A percentile compares a stretch with the other conserved stretches of the same genome.
These are phyloP conservation scores for Tyto alba DNA, from an alignment of 2,113 vertebrate species.

Conservation along the genomic window DNA sequence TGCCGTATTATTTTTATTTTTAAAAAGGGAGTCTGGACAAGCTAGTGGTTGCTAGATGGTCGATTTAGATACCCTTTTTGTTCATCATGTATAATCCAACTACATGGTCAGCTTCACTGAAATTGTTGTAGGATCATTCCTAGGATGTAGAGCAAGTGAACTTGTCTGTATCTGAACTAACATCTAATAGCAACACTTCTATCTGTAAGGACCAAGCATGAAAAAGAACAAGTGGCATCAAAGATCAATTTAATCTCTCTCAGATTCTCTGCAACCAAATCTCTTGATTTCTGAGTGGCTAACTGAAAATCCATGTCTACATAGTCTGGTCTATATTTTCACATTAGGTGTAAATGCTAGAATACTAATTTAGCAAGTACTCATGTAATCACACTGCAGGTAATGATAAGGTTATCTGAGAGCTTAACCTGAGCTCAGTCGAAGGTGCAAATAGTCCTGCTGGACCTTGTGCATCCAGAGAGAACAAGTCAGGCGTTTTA, in stretches of 20 bases:
- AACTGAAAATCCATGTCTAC: not conserved
- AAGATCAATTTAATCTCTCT: not conserved
- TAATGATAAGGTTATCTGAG: not conserved
- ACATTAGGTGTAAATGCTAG: not conserved
- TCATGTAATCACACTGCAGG: not conserved
- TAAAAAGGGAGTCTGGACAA: not conserved
- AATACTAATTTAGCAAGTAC: not conserved
- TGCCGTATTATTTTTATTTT: not conserved
- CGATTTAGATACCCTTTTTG: not conserved
- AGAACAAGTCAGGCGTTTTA: not conserved
- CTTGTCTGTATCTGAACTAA: not conserved
- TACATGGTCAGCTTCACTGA: not conserved
- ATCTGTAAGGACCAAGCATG: not conserved
- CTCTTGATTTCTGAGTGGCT: not conserved
- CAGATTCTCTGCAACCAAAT: not conserved
- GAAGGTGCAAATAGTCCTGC: not conserved
- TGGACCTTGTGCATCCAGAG: not conserved
- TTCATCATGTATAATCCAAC: not conserved
- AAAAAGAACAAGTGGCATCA: not conserved
- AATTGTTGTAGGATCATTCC: not conserved
- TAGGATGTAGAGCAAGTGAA: not conserved
- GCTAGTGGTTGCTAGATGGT: not conserved
- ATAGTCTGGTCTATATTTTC: not conserved
- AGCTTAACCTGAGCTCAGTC: not conserved
- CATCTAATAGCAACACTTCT: not conserved